phyloP scores from a whole-genome alignment of 2,888 invertebrate species.

The Electrophaes corylata region DNA sequence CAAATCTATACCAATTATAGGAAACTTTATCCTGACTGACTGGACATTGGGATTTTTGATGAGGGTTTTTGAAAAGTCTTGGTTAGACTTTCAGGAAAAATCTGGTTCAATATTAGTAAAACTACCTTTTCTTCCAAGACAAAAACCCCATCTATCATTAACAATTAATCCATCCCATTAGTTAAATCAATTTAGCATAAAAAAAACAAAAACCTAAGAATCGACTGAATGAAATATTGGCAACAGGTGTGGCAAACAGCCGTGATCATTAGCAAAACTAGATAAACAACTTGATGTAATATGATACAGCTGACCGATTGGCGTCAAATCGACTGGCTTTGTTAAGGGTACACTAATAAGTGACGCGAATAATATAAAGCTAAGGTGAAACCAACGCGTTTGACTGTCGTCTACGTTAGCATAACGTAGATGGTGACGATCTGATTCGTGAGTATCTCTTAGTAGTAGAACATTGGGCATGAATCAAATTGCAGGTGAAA shows the following conservation, averaged over 20 bases:
- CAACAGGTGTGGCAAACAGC: slow-evolving; percentile 47
- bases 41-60: no score
- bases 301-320: slow-evolving; percentile 40
- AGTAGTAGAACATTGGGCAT: no score
- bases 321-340: slow-evolving; percentile 39
- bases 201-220: slow-evolving; percentile 6
- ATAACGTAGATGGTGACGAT: no score
- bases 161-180: neutral
- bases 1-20: no score
- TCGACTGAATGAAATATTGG: slow-evolving; percentile 36
- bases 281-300: slow-evolving; percentile 38
- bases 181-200: neutral
- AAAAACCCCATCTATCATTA: neutral
- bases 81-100: no score
- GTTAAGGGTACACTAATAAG: slow-evolving; percentile 14
- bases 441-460: no score
- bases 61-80: no score
- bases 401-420: no score
- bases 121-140: no score
- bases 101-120: no score
- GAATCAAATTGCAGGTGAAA: no score
- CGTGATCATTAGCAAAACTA: slow-evolving; percentile 39
- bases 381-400: neutral
- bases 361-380: neutral
- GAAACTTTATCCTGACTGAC: no score